phyloP scores from a whole-genome alignment of 2,797 vertebrate genomes.

The Sebastes umbrosus region DNA sequence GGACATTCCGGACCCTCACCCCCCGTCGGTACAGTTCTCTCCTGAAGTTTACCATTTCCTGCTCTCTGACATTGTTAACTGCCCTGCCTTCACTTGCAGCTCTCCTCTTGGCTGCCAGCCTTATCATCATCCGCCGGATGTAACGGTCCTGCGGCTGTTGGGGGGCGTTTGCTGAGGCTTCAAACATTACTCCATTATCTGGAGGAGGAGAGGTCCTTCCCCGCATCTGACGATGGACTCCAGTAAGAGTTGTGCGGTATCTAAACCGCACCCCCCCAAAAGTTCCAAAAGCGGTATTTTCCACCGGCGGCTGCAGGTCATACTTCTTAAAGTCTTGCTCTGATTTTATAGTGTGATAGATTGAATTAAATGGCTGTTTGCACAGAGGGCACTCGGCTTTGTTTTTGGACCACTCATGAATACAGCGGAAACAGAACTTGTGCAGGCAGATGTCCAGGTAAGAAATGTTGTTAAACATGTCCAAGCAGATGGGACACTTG shows the following conservation, averaged over 20 bases:
- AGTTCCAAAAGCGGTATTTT: constrained; percentile 86
- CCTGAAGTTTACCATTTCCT: constrained; percentile 92
- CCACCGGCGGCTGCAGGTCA: constrained; percentile 83
- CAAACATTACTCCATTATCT: constrained; percentile 89
- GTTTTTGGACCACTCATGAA: constrained; percentile 97
- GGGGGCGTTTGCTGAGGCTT: constrained; percentile 70
- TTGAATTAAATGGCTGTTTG: constrained; percentile 93
- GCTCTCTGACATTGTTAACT: constrained; percentile 82
- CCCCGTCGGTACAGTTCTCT: constrained; percentile 91
- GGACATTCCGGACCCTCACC: constrained; percentile 85
- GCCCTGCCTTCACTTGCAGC: constrained; percentile 84
- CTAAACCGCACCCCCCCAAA: constrained; percentile 88
- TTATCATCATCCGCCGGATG: constrained; percentile 85
- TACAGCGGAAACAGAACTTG: constrained; percentile 95
- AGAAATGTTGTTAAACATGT: constrained; percentile 91
- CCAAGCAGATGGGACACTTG: constrained; percentile 97
- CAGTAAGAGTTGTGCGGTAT: constrained; percentile 90
- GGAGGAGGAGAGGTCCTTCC: constrained; percentile 82
- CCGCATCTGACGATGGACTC: constrained; percentile 76
- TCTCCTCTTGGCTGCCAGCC: constrained; percentile 82
- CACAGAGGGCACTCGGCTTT: constrained; percentile 96
- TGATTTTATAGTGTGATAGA: constrained; percentile 93
- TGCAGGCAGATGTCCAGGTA: constrained; percentile 92
- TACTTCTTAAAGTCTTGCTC: constrained; percentile 93
- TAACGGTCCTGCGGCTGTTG: constrained; percentile 75